These are phyloP conservation scores for Datnioides undecimradiatus DNA, from an alignment of 2,113 vertebrate species.

Conservation along the genomic window DNA sequence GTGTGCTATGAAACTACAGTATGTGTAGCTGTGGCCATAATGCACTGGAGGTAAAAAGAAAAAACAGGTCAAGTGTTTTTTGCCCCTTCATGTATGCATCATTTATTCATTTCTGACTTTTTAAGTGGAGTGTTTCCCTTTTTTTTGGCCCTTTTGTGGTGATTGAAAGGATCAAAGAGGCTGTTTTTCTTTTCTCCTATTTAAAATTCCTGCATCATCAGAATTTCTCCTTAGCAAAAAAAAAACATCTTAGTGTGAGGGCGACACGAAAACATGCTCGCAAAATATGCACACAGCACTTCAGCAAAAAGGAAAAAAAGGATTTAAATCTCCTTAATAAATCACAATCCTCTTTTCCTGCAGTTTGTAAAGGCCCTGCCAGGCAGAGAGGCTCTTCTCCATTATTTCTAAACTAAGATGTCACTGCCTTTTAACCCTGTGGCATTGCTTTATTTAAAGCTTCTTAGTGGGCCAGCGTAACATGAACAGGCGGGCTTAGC, in stretches of 20 bases:
- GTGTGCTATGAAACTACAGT: not conserved
- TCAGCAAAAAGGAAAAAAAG: not conserved
- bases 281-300: constrained; percentile 4
- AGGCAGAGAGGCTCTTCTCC: constrained; percentile 21
- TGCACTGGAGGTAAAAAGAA: constrained; percentile 1
- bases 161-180: not conserved
- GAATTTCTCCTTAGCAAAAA: not conserved
- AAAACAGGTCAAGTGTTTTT: constrained; percentile 29
- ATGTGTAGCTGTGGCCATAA: constrained; percentile 11
- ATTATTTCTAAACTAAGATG: constrained; percentile 47
- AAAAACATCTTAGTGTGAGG: constrained; percentile 2
- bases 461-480: constrained; percentile 50
- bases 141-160: not conserved
- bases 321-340: constrained; percentile 29
- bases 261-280: not conserved
- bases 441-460: constrained; percentile 71
- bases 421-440: constrained; percentile 56
- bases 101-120: constrained; percentile 41
- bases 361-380: constrained; percentile 27
- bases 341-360: constrained; percentile 46
- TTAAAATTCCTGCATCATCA: constrained; percentile 40
- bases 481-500: constrained; percentile 43
- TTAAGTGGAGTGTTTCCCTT: constrained; percentile 1
- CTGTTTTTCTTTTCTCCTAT: constrained; percentile 2
- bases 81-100: not conserved